Conservation (phyloP, 2,113 vertebrate genomes). For the Antigone vipio region DNA sequence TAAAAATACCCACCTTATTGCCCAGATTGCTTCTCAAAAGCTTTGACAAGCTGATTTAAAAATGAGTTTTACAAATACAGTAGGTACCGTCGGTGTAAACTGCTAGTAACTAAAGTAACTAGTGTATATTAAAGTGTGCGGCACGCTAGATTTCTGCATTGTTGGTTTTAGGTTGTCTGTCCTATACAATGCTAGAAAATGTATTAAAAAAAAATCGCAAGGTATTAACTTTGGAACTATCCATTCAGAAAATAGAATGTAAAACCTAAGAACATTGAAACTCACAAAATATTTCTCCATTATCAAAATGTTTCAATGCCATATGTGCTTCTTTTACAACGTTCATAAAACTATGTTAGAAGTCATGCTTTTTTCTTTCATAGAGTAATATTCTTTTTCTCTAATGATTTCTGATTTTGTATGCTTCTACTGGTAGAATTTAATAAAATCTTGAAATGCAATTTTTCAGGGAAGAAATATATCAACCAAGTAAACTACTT, state of each 20-base stretch:
- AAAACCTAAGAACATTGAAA: slow-evolving; percentile 25
- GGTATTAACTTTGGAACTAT: background rate
- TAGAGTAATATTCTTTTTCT: slow-evolving; percentile 29
- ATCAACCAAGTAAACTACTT: background rate
- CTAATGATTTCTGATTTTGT: slow-evolving; percentile 42
- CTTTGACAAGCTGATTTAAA: slow-evolving; percentile 58
- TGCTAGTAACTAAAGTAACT: slow-evolving; percentile 25
- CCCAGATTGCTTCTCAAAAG: slow-evolving; percentile 67
- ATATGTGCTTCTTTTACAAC: background rate
- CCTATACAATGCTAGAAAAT: background rate
- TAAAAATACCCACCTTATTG: slow-evolving; percentile 55
- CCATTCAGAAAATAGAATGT: slow-evolving; percentile 2
- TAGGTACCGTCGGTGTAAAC: slow-evolving; percentile 31
- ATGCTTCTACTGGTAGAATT: slow-evolving; percentile 17
- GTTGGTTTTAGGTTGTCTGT: slow-evolving; percentile 57
- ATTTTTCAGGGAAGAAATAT: slow-evolving; percentile 38
- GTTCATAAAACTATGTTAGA: background rate
- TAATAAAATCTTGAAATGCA: slow-evolving; percentile 20
- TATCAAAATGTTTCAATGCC: slow-evolving; percentile 12
- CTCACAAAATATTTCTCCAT: background rate
- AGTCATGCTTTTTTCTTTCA: slow-evolving; percentile 44
- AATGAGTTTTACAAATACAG: slow-evolving; percentile 37
- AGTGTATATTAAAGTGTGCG: background rate
- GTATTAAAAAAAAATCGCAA: background rate
- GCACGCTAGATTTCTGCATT: slow-evolving; percentile 46